Evolutionary conservation across 2,113 vertebrate species (phyloP).

Genomic region (Megaceryle torquata): DNA sequence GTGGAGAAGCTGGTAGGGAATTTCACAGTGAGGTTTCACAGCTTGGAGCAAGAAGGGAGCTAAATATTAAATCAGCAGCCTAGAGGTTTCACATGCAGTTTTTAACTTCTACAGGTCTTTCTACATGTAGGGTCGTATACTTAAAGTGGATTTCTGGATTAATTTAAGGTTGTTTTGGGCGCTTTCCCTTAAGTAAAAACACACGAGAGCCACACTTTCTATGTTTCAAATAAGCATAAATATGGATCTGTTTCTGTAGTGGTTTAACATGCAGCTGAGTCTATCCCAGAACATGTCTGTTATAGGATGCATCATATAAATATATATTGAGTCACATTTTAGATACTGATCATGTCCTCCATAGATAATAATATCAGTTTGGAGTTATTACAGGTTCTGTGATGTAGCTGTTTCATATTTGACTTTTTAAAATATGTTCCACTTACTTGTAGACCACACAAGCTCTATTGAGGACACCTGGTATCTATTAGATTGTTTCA

Average conservation of each 20-base stretch:
- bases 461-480: constrained; percentile 38
- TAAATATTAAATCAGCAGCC: background rate
- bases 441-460: constrained; percentile 61
- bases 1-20: background rate
- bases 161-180: constrained; percentile 7
- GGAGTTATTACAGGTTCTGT: constrained; percentile 47
- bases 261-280: constrained; percentile 13
- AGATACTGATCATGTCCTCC: constrained; percentile 3
- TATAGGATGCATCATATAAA: constrained; percentile 18
- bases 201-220: background rate
- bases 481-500: constrained; percentile 64
- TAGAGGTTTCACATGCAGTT: background rate
- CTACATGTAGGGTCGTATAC: background rate
- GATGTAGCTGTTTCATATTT: constrained; percentile 59
- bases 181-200: constrained; percentile 31
- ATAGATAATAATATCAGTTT: constrained; percentile 45
- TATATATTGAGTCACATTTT: constrained; percentile 21
- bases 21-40: background rate
- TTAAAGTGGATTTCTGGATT: constrained; percentile 42
- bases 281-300: constrained; percentile 15
- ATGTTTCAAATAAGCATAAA: background rate
- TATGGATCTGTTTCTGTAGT: background rate
- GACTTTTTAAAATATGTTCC: constrained; percentile 54
- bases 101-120: background rate
- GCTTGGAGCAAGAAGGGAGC: background rate